These are phyloP conservation scores for Nanorana parkeri DNA, from an alignment of 2,113 vertebrate species.

Conservation along the genomic window DNA sequence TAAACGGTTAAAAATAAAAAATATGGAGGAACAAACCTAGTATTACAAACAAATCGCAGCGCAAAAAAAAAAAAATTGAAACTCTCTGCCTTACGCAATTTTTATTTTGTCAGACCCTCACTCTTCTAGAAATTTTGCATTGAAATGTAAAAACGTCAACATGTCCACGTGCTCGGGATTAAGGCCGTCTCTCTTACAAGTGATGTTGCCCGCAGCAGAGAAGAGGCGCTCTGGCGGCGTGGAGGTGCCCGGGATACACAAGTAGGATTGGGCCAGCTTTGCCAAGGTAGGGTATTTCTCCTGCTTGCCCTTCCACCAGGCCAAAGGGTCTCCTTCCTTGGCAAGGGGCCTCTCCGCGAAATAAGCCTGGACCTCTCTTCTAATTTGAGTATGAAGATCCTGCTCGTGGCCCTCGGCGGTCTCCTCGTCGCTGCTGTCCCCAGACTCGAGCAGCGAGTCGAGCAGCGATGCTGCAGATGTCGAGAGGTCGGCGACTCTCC, in stretches of 20 bases:
- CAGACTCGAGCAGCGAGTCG: neutral
- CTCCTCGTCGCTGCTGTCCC: too few species aligned
- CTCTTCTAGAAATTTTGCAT: neutral
- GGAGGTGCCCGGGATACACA: slow-evolving; percentile 52
- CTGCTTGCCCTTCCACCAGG: neutral
- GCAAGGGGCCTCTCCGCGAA: neutral
- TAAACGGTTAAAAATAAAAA: too few species aligned
- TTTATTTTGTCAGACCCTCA: too few species aligned
- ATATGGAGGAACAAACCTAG: too few species aligned
- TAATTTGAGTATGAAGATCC: too few species aligned
- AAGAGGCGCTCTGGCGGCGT: slow-evolving; percentile 54
- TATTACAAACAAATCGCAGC: too few species aligned
- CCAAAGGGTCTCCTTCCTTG: neutral
- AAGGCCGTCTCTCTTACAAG: slow-evolving; percentile 47
- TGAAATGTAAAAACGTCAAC: slow-evolving; percentile 23
- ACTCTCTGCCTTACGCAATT: too few species aligned
- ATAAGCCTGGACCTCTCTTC: neutral
- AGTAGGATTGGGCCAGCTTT: slow-evolving; percentile 48
- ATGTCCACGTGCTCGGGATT: slow-evolving; percentile 55
- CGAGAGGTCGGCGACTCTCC: neutral
- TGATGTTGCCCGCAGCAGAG: slow-evolving; percentile 56
- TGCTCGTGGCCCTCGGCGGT: too few species aligned
- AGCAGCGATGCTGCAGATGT: too few species aligned
- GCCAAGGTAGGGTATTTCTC: slow-evolving; percentile 27
- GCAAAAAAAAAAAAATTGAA: too few species aligned